phyloP scores from a whole-genome alignment of 2,888 invertebrate genomes.

The Coenonympha arcania region DNA sequence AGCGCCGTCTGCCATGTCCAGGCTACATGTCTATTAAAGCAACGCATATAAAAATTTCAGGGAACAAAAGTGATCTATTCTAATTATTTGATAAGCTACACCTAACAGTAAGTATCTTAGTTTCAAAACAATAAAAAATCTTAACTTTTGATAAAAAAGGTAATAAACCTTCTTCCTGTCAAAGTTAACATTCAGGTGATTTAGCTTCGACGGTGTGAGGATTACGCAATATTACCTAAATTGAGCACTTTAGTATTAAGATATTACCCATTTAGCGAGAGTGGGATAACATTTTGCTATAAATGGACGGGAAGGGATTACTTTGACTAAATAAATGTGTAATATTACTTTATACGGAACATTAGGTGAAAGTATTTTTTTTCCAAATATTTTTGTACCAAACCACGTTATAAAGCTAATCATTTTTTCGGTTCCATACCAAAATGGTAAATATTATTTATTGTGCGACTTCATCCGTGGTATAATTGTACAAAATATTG shows the following conservation, averaged over 20 bases:
- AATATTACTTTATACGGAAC: background rate
- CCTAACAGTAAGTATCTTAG: too few species aligned
- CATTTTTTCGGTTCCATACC: background rate
- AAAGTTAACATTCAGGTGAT: background rate
- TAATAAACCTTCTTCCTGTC: background rate
- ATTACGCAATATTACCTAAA: background rate
- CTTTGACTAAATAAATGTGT: background rate
- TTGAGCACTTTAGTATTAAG: background rate
- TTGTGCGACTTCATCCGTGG: too few species aligned
- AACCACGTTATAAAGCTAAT: background rate
- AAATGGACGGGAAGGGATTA: conserved; percentile 1
- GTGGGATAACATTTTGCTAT: conserved; percentile 1
- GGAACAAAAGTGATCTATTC: background rate
- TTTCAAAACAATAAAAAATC: background rate
- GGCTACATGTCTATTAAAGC: too few species aligned
- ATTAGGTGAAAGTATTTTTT: background rate
- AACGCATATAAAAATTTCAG: background rate
- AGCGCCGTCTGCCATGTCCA: too few species aligned
- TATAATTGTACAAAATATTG: too few species aligned
- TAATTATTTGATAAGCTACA: background rate
- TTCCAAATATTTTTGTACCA: background rate
- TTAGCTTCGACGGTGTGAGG: background rate
- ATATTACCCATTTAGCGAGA: conserved; percentile 6
- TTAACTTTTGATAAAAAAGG: too few species aligned
- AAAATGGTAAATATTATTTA: too few species aligned